Percentiles rank a stretch among this genome's conserved stretches.
These are phyloP conservation scores for Ditylenchus dipsaci DNA, from an alignment of 1,140 invertebrate genomes.

Conservation along the genomic window DNA sequence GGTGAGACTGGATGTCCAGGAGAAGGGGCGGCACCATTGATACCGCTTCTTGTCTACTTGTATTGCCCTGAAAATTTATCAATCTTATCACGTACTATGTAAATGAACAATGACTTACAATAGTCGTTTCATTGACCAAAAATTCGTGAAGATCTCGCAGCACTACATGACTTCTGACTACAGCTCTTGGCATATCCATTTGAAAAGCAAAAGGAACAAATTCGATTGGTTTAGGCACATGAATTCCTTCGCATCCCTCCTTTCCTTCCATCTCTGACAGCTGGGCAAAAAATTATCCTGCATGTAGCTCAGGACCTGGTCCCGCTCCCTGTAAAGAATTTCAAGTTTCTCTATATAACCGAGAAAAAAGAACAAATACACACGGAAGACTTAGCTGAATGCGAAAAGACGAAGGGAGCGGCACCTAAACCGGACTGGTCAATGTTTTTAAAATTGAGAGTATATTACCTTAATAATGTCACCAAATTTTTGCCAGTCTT, in stretches of 20 bases:
- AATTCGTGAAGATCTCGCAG: conserved; percentile 40
- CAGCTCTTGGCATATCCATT: conserved; percentile 35
- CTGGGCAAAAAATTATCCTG: conserved; percentile 31
- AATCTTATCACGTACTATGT: conserved; percentile 3
- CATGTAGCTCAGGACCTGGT: conserved; percentile 22
- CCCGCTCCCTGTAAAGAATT: conserved; percentile 24
- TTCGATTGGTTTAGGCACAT: conserved; percentile 25
- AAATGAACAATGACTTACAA: conserved; percentile 10
- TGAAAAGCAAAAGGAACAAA: conserved; percentile 49
- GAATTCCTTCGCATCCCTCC: conserved; percentile 10
- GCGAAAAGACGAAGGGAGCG: conserved; percentile 44
- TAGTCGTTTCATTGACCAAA: conserved; percentile 41
- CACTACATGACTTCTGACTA: conserved; percentile 28
- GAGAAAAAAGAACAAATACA: conserved; percentile 6
- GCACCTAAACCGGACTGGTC: too few relatives aligned
- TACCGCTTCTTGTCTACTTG: conserved; percentile 42
- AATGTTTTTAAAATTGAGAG: too few relatives aligned
- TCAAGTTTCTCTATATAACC: background rate
- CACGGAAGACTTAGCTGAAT: conserved; percentile 30
- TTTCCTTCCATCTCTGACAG: conserved; percentile 27
- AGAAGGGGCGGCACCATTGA: conserved; percentile 36
- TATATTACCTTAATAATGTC: background rate
- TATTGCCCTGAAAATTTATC: conserved; percentile 34
- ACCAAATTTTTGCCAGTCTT: conserved; percentile 39
- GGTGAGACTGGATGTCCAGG: conserved; percentile 37